Percentiles rank a stretch among this genome's conserved stretches.
Conservation (phyloP, 2,797 vertebrate species). For the Leuciscus waleckii region DNA sequence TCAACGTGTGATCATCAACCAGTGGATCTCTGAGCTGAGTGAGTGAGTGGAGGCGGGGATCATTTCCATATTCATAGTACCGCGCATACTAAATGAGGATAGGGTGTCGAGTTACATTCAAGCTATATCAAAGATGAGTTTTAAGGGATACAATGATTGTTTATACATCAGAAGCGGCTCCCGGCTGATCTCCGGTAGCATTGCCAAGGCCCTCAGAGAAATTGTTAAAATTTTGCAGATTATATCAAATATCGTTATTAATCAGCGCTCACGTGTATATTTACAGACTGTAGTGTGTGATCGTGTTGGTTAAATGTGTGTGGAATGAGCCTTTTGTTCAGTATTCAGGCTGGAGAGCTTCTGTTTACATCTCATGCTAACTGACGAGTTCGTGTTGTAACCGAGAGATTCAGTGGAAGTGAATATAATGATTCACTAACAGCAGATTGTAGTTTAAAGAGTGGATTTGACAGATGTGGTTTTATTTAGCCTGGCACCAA, state of each 20-base stretch:
- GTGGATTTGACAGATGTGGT: not conserved
- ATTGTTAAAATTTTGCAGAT: not conserved
- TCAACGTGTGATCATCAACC: no score
- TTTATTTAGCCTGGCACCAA: not conserved
- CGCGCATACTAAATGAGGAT: no score
- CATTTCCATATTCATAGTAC: no score
- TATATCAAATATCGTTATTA: not conserved
- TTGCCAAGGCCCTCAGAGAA: not conserved
- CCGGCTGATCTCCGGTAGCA: slow-evolving; percentile 21
- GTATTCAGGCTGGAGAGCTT: not conserved
- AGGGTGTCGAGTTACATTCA: no score
- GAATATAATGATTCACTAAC: not conserved
- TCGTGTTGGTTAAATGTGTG: not conserved
- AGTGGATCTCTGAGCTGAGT: no score
- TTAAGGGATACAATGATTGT: not conserved
- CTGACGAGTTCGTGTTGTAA: not conserved
- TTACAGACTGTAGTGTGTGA: not conserved
- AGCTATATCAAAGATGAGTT: no score
- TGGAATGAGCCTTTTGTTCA: not conserved
- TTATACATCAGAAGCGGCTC: not conserved
- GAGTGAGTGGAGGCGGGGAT: no score
- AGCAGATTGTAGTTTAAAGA: not conserved
- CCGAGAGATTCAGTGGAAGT: not conserved
- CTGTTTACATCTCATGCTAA: slow-evolving; percentile 49
- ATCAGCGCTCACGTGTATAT: not conserved